Evolutionary conservation across 1,140 invertebrate genomes (phyloP).

Genomic region (Calliphora vicina): DNA sequence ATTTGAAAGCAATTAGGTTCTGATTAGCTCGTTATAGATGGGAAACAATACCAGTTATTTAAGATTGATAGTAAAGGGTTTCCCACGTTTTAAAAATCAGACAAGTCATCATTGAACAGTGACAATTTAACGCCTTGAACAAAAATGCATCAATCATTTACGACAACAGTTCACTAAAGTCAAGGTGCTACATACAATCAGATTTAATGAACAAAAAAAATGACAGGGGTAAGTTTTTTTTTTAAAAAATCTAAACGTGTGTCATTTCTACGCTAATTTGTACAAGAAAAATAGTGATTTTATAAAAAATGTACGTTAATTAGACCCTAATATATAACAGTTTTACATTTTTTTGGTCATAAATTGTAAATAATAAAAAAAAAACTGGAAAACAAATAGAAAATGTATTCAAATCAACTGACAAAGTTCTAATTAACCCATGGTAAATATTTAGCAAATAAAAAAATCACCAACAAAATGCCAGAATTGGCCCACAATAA

Average conservation of each 20-base stretch:
- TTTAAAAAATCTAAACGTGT: not conserved
- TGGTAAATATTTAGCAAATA: not conserved
- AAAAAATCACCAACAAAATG: not conserved
- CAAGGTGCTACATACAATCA: not conserved
- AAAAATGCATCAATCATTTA: not conserved
- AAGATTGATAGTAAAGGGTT: not conserved
- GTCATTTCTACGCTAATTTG: not conserved
- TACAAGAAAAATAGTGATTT: not conserved
- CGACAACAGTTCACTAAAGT: not conserved
- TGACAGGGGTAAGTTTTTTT: not conserved
- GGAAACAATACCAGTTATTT: not conserved
- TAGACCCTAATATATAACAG: not conserved
- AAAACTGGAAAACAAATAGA: not conserved
- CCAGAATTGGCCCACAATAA: not conserved
- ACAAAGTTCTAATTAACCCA: not conserved
- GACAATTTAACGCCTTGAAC: not conserved
- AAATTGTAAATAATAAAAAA: not conserved
- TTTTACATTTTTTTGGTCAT: not conserved
- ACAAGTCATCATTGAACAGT: not conserved
- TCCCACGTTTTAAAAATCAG: not conserved
- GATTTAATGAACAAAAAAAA: not conserved
- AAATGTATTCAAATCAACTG: not conserved
- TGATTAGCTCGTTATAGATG: too few relatives aligned
- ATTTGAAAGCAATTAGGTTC: too few relatives aligned
- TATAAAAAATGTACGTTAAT: not conserved